Evolutionary conservation across 2,113 vertebrate genomes (phyloP).

Genomic region (Bos indicus): DNA sequence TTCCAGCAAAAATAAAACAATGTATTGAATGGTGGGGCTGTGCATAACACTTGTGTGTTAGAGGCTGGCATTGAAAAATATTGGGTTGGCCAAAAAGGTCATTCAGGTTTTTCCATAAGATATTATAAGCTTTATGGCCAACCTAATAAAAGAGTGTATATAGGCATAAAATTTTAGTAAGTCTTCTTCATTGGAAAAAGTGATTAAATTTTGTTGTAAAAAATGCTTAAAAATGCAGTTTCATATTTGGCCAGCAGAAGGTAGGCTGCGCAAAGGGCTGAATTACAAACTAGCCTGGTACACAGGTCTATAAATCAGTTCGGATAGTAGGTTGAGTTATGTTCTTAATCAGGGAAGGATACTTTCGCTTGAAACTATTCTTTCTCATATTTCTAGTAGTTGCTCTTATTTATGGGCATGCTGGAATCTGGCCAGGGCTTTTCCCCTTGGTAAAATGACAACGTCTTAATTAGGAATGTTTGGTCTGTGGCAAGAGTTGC

Average conservation of each 20-base stretch:
- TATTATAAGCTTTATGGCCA: neutral
- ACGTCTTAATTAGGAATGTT: conserved; percentile 70
- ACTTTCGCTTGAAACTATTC: conserved; percentile 66
- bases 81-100: neutral
- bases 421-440: conserved; percentile 51
- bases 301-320: conserved; percentile 44
- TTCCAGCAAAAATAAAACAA: neutral
- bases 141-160: neutral
- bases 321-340: conserved; percentile 58
- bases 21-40: neutral
- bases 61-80: neutral
- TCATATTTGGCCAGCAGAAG: conserved; percentile 21
- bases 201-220: neutral
- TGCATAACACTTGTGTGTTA: neutral
- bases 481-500: conserved; percentile 44
- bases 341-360: conserved; percentile 60
- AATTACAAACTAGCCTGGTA: neutral
- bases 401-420: conserved; percentile 59
- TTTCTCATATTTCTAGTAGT: conserved; percentile 66
- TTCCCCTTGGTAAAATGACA: conserved; percentile 66
- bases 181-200: neutral
- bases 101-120: neutral
- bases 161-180: neutral
- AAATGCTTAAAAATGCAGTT: neutral
- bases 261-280: neutral